Evolutionary conservation across 2,113 vertebrate genomes (phyloP), one percentile per base, ranked within the genome.

Genomic region (Eira barbara): DNA sequence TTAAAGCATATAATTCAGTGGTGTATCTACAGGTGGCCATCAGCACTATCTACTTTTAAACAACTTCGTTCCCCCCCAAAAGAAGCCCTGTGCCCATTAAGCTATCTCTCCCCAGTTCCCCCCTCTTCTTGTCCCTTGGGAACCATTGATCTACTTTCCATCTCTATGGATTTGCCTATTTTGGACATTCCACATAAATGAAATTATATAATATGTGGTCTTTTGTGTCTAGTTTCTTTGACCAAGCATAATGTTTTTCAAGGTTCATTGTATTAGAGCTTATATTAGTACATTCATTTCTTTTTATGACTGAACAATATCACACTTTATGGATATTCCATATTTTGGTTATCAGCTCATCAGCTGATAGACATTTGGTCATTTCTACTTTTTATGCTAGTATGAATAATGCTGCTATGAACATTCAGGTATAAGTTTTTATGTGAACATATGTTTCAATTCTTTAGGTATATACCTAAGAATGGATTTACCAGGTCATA

Each of bases 381-480:
- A 34, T 91, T 79, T 95, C 52, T 71, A 61, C 49, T 42, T 78
- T 80, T 80, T 91, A 87, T 71, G 11, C 45, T 83, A 29, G 11
- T 82, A 69, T 90, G 42, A 86, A 82, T 87, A 93, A 87, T 93
- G 67, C n/a, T 93, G 27, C 89, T 93, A 3, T 91, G 86, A 91
- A 81, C 3, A 93, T 82, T 86, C 59, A 78, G 82, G n/a, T 76
- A 45, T 20, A 93, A 55, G n/a, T 90, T 89, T 81, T 89, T 74
- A 73, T 71, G 65, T 81, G 49, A 94, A 49, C 36, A 49, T 73
- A 69, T 65, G 20, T 74, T 89, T 94, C 34, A 84, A 3, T 65
- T 67, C 36, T 85, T 89, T 89, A 65, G 31, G 34, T 89, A 89
- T 18, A 55, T 55, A 55, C 36, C 25, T 73, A 95, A 65, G 11